These are phyloP conservation scores for Dastarcus helophoroides DNA, from an alignment of 2,888 invertebrate species.

Conservation along the genomic window DNA sequence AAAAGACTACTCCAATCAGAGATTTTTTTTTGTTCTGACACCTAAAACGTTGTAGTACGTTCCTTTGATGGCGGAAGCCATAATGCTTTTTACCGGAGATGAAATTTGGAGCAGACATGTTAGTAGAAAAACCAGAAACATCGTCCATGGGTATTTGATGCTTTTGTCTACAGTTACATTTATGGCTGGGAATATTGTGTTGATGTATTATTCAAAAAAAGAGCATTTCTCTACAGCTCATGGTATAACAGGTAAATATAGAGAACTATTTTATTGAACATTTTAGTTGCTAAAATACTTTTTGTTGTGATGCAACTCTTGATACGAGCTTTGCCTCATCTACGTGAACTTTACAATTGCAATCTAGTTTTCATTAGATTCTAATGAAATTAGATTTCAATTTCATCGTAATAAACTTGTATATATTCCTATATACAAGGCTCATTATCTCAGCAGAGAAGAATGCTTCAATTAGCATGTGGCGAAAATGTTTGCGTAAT, in stretches of 20 bases:
- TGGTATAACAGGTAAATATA: conserved; percentile 25
- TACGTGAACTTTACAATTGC: too few relatives aligned
- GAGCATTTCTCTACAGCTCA: conserved; percentile 24
- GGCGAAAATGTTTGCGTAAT: too few relatives aligned
- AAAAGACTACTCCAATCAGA: background rate
- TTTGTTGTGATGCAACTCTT: too few relatives aligned
- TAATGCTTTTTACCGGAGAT: conserved; percentile 25
- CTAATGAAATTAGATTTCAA: too few relatives aligned
- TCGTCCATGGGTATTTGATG: conserved; percentile 23
- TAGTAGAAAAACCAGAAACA: conserved; percentile 20
- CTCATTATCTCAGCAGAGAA: too few relatives aligned
- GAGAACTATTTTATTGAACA: background rate
- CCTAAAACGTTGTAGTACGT: conserved; percentile 22
- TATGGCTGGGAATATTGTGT: conserved; percentile 21
- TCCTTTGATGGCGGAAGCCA: conserved; percentile 25
- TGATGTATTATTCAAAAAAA: conserved; percentile 12
- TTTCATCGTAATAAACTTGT: too few relatives aligned
- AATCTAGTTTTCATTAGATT: too few relatives aligned
- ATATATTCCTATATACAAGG: too few relatives aligned
- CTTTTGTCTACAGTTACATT: conserved; percentile 19
- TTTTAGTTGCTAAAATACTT: too few relatives aligned
- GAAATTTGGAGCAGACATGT: conserved; percentile 24
- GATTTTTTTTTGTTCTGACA: background rate
- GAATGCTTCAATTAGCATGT: too few relatives aligned
- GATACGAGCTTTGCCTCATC: too few relatives aligned